Evolutionary conservation across 2,113 vertebrate genomes (phyloP), one percentile per base, ranked within the genome.

Genomic region (Clarias gariepinus): DNA sequence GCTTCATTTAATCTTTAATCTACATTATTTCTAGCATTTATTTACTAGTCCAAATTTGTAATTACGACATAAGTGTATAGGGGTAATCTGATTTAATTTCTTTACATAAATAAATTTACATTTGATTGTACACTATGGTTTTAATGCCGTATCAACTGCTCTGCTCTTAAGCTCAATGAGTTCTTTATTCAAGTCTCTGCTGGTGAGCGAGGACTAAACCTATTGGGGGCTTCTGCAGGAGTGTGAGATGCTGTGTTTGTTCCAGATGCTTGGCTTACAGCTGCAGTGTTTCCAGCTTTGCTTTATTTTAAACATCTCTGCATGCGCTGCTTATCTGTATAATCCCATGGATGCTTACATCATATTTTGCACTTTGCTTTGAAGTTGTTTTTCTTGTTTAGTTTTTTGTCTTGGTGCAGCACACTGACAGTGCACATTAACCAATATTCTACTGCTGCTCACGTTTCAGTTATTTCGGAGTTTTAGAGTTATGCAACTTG

Each of bases 251-350:
- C 71, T 73, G 55, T 79, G 25, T 88, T 36, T 87, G 52, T 89
- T 89, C 84, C 78, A 89, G 81, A 82, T 85, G 73, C 86, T 90
- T 74, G 77, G 91, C 91, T 92, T 90, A 91, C 47, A 76, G 87
- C 82, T 74, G 82, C 69, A 18, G 41, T 61, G 81, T 90, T 81
- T 41, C 41, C 73, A n/a, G 61, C 55, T 47, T 84, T 81, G 82
- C 57, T 84, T 89, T 90, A 78, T 86, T 74, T 69, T 53, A 55
- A 74, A 64, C 80, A 19, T 28, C 76, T 66, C 82, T 25, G 68
- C 82, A 81, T 81, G 81, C 33, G 13, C 61, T 80, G 36, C 68
- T 89, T 5, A 4, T 28, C 69, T 61, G 28, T 53, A 6, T 68
- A 30, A 21, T 47, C 25, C 47, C 16, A n/a, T 63, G 47, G 28